Base-by-base conservation (phyloP, 2,888 invertebrate species). In the Ellobium chinense region DNA sequence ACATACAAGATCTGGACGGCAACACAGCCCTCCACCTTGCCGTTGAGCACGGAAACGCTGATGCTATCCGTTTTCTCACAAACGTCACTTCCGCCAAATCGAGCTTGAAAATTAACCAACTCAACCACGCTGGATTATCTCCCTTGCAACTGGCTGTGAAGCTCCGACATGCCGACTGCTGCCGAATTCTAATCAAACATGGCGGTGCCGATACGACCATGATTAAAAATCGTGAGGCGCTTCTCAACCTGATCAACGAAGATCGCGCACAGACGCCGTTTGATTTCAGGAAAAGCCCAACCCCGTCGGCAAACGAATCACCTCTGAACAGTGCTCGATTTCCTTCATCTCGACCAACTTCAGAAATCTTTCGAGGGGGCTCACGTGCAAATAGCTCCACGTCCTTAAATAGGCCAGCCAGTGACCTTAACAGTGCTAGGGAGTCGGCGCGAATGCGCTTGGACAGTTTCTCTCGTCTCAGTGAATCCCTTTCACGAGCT, bases 11-110 rank as follows among this genome's bases (percentile, higher is more conserved):
- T 74, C 65, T 62, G 14, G 86, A 86, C 7, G 88, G 87, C 1
- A 85, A 87, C 72, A 87, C 88, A 12, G 88, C 89, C 2, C 78
- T 87, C 9, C 87, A 88, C 84, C 87, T 87, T 65, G 88, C 88
- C 18, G 86, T 88, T 12, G 82, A 85, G 74, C 82, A 86, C 46
- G 86, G 87, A 2, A 89, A 89, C 72, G 77, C 82, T 2, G 65
- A 85, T 1, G 88, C 87, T 9, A 83, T 89, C 9, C 81, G 86
- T 21, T 83, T 88, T n/a, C 83, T 90, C 1, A 78, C 87, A 3
- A 86, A 85, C 34, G 81, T 85, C 1, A 77, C 87, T 18, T 76
- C 85, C 12, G 85, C 86, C 4, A 88, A 87, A 80, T 65, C 81
- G 4, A 54, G 81, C 1, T 68, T 88, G 0, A 82, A 88, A 68